phyloP scores from a whole-genome alignment of 2,113 vertebrate species.

The Amblyopsis rosae region DNA sequence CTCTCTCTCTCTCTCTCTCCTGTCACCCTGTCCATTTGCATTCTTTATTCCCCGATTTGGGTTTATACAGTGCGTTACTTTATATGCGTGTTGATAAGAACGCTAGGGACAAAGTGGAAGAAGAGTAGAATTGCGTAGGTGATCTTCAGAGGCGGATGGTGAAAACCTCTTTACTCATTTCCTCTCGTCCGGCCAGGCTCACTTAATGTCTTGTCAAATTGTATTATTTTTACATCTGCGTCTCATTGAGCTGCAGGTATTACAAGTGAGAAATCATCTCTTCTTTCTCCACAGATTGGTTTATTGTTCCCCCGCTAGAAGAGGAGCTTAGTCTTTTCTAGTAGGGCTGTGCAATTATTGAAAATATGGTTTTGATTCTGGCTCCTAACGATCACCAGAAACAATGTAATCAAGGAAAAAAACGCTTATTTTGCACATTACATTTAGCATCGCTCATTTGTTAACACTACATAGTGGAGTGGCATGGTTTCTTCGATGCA shows the following conservation, averaged over 20 bases:
- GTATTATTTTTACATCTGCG: slow-evolving; percentile 55
- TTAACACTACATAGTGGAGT: no score
- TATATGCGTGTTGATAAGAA: neutral
- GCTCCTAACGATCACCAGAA: no score
- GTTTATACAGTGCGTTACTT: neutral
- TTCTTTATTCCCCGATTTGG: slow-evolving; percentile 30
- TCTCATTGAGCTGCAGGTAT: slow-evolving; percentile 54
- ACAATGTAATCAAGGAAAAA: no score
- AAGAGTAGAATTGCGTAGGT: no score
- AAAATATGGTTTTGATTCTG: no score
- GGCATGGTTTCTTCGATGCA: no score
- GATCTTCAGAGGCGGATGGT: neutral
- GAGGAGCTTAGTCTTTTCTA: no score
- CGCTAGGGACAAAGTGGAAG: neutral
- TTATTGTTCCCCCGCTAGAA: slow-evolving; percentile 1
- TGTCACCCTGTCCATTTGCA: slow-evolving; percentile 16
- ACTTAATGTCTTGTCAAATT: slow-evolving; percentile 56
- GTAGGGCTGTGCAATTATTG: no score
- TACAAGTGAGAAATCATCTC: slow-evolving; percentile 63
- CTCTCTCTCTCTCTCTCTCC: no score
- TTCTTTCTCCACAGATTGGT: slow-evolving; percentile 57
- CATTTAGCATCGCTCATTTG: no score
- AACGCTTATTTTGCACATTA: no score
- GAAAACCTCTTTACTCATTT: slow-evolving; percentile 50
- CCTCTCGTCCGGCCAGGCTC: slow-evolving; percentile 38